These are phyloP conservation scores for Haliclona indistincta DNA, from an alignment of 37 sponge, comb jelly and placozoan species.

Conservation along the genomic window DNA sequence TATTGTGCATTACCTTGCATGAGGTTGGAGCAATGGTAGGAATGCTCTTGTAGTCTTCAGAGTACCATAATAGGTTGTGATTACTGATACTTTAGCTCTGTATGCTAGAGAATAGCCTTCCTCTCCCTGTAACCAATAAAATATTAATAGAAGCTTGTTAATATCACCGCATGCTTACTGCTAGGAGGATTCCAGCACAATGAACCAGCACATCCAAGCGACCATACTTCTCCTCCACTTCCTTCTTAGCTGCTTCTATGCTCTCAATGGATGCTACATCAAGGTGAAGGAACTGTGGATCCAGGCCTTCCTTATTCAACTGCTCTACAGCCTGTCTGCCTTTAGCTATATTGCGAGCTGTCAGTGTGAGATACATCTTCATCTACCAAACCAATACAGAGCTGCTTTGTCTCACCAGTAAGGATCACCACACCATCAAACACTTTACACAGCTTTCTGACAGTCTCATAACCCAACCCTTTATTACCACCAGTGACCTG, in stretches of 20 bases:
- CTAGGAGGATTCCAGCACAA: constrained; percentile 26
- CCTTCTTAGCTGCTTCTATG: constrained; percentile 15
- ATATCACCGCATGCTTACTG: constrained; percentile 21
- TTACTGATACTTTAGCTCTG: constrained; percentile 1
- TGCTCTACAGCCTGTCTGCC: constrained; percentile 23
- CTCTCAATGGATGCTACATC: constrained; percentile 36
- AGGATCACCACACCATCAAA: constrained; percentile 48
- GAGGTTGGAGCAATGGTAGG: constrained; percentile 24
- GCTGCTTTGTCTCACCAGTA: too few relatives aligned
- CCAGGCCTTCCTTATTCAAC: constrained; percentile 42
- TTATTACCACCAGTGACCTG: constrained; percentile 38
- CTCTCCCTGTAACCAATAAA: too few relatives aligned
- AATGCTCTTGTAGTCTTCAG: constrained; percentile 31
- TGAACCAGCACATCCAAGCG: constrained; percentile 48
- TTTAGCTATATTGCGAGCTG: constrained; percentile 19
- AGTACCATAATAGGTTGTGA: constrained; percentile 24
- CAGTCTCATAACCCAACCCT: constrained; percentile 33
- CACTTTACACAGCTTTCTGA: constrained; percentile 34
- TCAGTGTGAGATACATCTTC: too few relatives aligned
- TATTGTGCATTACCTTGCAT: constrained; percentile 17
- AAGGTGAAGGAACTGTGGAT: constrained; percentile 24
- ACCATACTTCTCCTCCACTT: constrained; percentile 29
- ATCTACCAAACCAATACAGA: too few relatives aligned
- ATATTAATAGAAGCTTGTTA: too few relatives aligned
- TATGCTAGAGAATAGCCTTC: neutral